phyloP scores from a whole-genome alignment of 2,888 invertebrate species.

The Scaptodrosophila latifasciaeformis region DNA sequence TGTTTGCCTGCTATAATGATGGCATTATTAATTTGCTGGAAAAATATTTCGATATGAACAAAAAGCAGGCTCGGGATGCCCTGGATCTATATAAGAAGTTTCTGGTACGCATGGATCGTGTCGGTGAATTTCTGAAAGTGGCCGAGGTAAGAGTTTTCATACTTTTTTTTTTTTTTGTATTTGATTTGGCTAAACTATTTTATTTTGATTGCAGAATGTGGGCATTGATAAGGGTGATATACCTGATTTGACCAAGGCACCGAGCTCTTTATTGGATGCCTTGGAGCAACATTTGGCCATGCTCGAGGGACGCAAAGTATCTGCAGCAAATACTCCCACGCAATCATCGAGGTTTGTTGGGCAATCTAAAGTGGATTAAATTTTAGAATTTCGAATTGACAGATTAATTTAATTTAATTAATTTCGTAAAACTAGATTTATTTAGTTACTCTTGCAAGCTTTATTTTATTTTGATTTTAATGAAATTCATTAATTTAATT shows the following conservation, averaged over 20 bases:
- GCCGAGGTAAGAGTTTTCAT: conserved; percentile 77
- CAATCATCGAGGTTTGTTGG: conserved; percentile 85
- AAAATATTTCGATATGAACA: conserved; percentile 99
- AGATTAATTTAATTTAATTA: too few species aligned
- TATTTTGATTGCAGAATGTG: conserved; percentile 80
- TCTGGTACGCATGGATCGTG: conserved; percentile 98
- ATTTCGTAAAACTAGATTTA: too few species aligned
- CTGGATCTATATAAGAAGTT: conserved; percentile 99
- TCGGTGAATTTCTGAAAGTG: conserved; percentile 97
- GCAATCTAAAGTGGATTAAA: too few species aligned
- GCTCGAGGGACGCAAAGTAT: conserved; percentile 93
- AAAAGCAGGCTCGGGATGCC: conserved; percentile 98
- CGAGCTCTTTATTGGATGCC: conserved; percentile 96
- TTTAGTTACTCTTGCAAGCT: not conserved
- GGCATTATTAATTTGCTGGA: conserved; percentile 98
- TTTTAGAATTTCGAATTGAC: too few species aligned
- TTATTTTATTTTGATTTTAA: not conserved
- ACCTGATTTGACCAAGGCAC: conserved; percentile 98
- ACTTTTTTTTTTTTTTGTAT: not conserved
- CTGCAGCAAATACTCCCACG: conserved; percentile 89
- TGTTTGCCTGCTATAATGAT: conserved; percentile 99
- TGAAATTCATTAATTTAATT: not conserved
- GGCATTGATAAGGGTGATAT: conserved; percentile 99
- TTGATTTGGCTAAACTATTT: not conserved
- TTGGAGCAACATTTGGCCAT: conserved; percentile 95